Evolutionary conservation across 2,113 vertebrate genomes (phyloP).

Genomic region (Phoenicopterus ruber): DNA sequence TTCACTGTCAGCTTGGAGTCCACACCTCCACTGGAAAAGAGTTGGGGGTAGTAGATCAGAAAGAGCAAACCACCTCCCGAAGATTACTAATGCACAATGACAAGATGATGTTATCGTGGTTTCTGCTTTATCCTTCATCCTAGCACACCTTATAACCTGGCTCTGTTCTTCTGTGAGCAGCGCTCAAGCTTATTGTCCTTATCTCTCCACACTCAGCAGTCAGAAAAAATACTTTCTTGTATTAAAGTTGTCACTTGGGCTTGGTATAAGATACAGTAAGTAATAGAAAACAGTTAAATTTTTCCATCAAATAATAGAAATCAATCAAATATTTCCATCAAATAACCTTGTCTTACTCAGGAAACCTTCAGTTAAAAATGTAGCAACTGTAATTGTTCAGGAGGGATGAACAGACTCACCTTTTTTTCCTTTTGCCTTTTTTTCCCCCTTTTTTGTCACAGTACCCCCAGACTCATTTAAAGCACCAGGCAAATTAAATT

Average conservation of each 20-base stretch:
- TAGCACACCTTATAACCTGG: neutral
- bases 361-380: neutral
- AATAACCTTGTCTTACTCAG: neutral
- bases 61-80: neutral
- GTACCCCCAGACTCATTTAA: conserved; percentile 19
- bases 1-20: neutral
- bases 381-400: neutral
- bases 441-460: neutral
- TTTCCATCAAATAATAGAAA: neutral
- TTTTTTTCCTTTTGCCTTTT: neutral
- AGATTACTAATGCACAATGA: neutral
- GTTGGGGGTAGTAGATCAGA: neutral
- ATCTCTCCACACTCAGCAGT: neutral
- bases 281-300: neutral
- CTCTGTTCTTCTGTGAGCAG: neutral
- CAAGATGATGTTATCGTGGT: neutral
- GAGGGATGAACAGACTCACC: neutral
- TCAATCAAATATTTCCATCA: neutral
- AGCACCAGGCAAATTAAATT: conserved; percentile 24
- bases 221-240: neutral
- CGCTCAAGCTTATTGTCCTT: neutral
- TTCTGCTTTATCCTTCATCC: neutral
- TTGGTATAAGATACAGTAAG: neutral
- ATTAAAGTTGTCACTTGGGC: neutral
- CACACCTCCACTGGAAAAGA: neutral